Conservation (phyloP, 2,888 invertebrate genomes). For the Lasioglossum morio region DNA sequence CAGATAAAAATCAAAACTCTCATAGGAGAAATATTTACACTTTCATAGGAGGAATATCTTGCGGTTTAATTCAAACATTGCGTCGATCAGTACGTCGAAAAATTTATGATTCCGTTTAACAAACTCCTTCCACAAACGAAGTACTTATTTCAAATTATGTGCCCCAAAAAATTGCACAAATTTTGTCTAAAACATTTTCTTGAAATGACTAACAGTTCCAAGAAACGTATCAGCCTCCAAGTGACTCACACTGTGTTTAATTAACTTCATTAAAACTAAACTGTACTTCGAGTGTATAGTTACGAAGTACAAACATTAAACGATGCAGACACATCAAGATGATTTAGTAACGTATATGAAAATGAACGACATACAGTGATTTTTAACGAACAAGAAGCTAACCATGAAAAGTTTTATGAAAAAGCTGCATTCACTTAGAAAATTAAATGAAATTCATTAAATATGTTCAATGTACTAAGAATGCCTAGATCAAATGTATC, state of each 20-base stretch:
- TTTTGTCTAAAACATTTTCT: neutral
- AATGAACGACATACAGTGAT: neutral
- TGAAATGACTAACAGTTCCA: neutral
- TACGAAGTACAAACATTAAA: slow-evolving; percentile 19
- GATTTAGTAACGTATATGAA: slow-evolving; percentile 5
- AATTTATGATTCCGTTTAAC: no score
- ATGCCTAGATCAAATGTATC: neutral
- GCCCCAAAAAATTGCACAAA: neutral
- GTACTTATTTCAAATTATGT: neutral
- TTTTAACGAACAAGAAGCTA: slow-evolving; percentile 12
- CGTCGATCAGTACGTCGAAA: no score
- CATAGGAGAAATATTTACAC: neutral
- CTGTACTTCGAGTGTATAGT: neutral
- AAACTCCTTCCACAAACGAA: no score
- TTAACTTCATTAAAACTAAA: neutral
- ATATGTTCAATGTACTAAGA: neutral
- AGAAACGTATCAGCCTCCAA: neutral
- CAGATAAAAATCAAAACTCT: neutral
- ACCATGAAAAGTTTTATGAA: neutral
- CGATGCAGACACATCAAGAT: slow-evolving; percentile 6
- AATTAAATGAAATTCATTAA: slow-evolving; percentile 6
- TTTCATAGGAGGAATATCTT: no score
- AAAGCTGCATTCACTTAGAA: slow-evolving; percentile 38
- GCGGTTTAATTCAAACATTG: no score
- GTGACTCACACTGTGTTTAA: slow-evolving; percentile 5